These are phyloP conservation scores for Drosophila chauvacae DNA, from an alignment of 1,140 invertebrate genomes.

Conservation along the genomic window DNA sequence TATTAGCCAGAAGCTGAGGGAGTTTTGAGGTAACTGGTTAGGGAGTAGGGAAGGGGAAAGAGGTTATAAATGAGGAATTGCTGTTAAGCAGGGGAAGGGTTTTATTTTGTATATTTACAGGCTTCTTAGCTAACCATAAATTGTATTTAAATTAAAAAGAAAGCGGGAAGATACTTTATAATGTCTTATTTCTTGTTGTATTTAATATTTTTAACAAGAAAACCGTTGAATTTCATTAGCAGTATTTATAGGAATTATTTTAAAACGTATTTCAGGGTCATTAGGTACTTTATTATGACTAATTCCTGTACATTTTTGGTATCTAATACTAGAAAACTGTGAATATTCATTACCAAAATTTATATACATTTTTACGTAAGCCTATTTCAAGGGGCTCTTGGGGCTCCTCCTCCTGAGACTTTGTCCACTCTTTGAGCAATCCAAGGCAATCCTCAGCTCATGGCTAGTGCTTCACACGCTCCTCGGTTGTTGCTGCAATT, in stretches of 20 bases:
- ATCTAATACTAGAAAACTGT: neutral
- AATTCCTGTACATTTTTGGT: too few relatives aligned
- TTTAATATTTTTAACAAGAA: too few relatives aligned
- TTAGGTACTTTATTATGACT: neutral
- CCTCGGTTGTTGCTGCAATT: slow-evolving; percentile 43
- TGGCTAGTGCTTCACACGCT: slow-evolving; percentile 42
- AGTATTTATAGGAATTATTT: too few relatives aligned
- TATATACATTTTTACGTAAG: neutral
- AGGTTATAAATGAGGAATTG: too few relatives aligned
- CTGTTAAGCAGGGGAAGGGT: too few relatives aligned
- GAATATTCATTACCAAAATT: neutral
- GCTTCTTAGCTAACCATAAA: neutral
- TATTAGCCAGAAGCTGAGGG: slow-evolving; percentile 55
- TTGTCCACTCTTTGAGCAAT: slow-evolving; percentile 8
- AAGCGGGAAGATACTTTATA: too few relatives aligned
- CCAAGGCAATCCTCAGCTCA: neutral
- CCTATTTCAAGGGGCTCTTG: neutral
- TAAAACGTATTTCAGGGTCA: too few relatives aligned
- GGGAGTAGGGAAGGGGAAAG: too few relatives aligned
- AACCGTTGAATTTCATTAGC: too few relatives aligned
- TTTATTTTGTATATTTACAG: too few relatives aligned
- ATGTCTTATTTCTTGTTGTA: too few relatives aligned
- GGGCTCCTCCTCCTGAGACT: neutral
- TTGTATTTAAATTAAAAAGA: too few relatives aligned
- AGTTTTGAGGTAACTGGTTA: slow-evolving; percentile 1